Evolutionary conservation across 2,888 invertebrate species (phyloP).

Genomic region (Fabriciana adippe): DNA sequence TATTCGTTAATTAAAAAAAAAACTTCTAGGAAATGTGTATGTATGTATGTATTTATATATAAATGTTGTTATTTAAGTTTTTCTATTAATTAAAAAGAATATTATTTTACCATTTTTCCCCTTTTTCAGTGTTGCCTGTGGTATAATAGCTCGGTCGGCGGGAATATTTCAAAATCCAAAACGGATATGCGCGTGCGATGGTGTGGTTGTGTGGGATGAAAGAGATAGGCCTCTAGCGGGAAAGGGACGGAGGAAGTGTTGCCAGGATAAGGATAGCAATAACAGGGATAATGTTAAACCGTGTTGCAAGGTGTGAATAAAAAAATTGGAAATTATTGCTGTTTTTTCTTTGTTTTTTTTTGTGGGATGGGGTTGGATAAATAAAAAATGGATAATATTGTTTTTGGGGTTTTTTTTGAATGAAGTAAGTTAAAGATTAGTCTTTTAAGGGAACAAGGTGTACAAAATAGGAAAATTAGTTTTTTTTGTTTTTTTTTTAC

Average conservation of each 20-base stretch:
- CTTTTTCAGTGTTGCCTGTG: slow-evolving; percentile 87
- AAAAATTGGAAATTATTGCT: neutral
- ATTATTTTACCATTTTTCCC: slow-evolving; percentile 33
- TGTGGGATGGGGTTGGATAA: neutral
- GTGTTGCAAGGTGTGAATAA: slow-evolving; percentile 52
- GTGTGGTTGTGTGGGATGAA: slow-evolving; percentile 95
- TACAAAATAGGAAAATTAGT: no score
- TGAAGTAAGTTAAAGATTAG: no score
- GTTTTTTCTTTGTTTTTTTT: neutral
- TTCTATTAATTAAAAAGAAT: no score
- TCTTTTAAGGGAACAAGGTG: no score
- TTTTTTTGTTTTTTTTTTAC: no score
- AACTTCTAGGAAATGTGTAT: no score
- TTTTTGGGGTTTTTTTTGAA: neutral
- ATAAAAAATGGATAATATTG: neutral
- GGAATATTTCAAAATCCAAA: slow-evolving; percentile 94
- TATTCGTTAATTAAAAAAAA: no score
- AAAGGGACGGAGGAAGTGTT: slow-evolving; percentile 39
- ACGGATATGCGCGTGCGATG: slow-evolving; percentile 94
- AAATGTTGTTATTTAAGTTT: no score
- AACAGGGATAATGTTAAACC: slow-evolving; percentile 40
- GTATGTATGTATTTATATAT: no score
- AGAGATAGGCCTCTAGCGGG: slow-evolving; percentile 79
- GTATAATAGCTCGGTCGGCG: slow-evolving; percentile 93
- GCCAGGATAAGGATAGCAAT: slow-evolving; percentile 16